Conservation (phyloP, 2,113 vertebrate genomes). For the Hassar affinis region DNA sequence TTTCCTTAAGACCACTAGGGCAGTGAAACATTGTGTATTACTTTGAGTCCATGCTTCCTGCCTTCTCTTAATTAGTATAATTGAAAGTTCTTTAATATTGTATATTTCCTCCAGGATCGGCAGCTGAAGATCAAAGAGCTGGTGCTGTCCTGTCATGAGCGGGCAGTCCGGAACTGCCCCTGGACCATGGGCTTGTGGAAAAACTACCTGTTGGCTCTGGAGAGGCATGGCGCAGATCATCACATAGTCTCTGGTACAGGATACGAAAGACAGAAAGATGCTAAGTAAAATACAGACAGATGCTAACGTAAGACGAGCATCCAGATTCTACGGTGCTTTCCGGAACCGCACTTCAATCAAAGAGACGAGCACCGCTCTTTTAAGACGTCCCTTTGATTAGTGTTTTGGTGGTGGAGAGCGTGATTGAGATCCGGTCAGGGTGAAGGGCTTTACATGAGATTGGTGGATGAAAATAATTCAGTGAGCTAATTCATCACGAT, state of each 20-base stretch:
- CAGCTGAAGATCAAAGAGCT: slow-evolving; percentile 91
- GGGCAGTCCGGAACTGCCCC: slow-evolving; percentile 92
- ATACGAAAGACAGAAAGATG: background rate
- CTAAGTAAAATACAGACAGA: background rate
- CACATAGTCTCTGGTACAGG: slow-evolving; percentile 76
- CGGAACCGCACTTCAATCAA: too few species aligned
- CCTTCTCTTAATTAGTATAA: background rate
- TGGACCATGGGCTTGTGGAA: slow-evolving; percentile 96
- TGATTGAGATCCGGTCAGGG: background rate
- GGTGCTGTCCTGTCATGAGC: slow-evolving; percentile 87
- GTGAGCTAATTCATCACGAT: too few species aligned
- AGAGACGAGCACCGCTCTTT: background rate
- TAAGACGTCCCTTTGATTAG: background rate
- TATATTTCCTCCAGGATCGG: slow-evolving; percentile 80
- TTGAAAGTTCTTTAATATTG: background rate
- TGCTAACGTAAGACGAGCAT: background rate
- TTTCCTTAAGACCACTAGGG: too few species aligned
- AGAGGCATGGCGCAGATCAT: slow-evolving; percentile 86
- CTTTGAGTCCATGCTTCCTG: background rate
- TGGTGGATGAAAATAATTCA: too few species aligned
- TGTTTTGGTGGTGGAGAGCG: background rate
- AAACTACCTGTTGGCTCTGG: slow-evolving; percentile 87
- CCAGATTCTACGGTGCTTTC: background rate
- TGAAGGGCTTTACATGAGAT: too few species aligned
- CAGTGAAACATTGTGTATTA: background rate